Conservation (phyloP, 2,888 invertebrate species). For the Callyntrura guangdongensis region DNA sequence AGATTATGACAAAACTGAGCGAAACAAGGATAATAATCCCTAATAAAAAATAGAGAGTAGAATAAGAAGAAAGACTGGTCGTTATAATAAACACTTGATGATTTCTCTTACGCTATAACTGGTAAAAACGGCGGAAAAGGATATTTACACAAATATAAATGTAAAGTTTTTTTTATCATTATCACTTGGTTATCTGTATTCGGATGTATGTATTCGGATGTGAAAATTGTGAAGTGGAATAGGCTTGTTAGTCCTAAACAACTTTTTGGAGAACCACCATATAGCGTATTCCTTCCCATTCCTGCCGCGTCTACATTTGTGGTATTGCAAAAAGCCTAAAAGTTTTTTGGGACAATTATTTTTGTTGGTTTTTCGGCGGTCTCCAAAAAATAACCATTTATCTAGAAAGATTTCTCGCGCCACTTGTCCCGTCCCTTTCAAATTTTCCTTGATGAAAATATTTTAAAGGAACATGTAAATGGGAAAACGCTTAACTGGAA, state of each 20-base stretch:
- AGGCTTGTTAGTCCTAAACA: conserved; percentile 30
- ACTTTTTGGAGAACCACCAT: not conserved
- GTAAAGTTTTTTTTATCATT: not conserved
- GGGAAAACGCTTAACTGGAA: not conserved
- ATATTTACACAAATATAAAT: too few relatives aligned
- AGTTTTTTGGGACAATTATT: not conserved
- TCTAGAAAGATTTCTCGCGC: conserved; percentile 73
- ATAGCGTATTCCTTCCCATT: not conserved
- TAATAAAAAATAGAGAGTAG: not conserved
- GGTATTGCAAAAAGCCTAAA: not conserved
- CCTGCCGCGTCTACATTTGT: not conserved
- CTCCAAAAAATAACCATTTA: not conserved
- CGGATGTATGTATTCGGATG: not conserved
- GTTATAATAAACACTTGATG: too few relatives aligned
- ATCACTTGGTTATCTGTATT: conserved; percentile 24
- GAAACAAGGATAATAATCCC: not conserved
- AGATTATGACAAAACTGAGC: too few relatives aligned
- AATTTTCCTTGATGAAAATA: conserved; percentile 55
- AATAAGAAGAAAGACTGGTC: not conserved
- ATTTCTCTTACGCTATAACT: too few relatives aligned
- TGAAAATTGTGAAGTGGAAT: conserved; percentile 50
- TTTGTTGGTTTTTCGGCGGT: not conserved
- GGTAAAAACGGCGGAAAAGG: not conserved
- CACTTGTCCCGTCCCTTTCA: conserved; percentile 69
- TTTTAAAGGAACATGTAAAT: not conserved